Conservation (phyloP, 2,888 invertebrate genomes). For the Eupsilia transversa region DNA sequence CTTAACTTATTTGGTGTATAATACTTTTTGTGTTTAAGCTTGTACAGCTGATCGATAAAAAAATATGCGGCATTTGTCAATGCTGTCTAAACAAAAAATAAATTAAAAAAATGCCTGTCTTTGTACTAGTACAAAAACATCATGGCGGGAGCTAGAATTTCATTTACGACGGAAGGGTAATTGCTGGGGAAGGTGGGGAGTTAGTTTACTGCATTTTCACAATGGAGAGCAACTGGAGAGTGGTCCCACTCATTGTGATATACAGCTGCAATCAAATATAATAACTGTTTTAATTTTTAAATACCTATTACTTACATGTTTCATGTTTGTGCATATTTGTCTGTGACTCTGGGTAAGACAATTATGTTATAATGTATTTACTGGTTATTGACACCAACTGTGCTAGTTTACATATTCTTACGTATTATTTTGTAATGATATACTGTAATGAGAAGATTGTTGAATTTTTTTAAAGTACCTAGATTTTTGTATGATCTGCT, state of each 20-base stretch:
- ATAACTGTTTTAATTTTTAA: conserved; percentile 10
- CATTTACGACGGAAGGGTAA: background rate
- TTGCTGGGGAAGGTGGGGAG: background rate
- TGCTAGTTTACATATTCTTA: conserved; percentile 58
- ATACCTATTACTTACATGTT: conserved; percentile 12
- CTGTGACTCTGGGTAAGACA: conserved; percentile 22
- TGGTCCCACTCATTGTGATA: conserved; percentile 34
- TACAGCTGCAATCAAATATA: conserved; percentile 24
- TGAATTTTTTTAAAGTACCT: conserved; percentile 33
- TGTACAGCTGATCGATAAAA: conserved; percentile 53
- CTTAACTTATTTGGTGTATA: conserved; percentile 48
- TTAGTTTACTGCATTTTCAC: conserved; percentile 9
- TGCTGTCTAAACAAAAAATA: background rate
- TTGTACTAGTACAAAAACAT: conserved; percentile 10
- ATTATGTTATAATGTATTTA: conserved; percentile 37
- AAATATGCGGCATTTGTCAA: conserved; percentile 23
- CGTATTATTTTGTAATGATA: conserved; percentile 56
- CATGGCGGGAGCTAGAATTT: background rate
- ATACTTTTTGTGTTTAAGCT: conserved; percentile 49
- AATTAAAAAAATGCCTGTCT: background rate
- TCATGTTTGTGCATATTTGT: conserved; percentile 11
- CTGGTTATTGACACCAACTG: conserved; percentile 44
- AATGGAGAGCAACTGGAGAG: background rate
- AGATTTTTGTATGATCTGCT: conserved; percentile 59
- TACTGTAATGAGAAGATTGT: conserved; percentile 36